A percentile compares a stretch with the other conserved stretches of the same genome.
Evolutionary conservation across 2,113 vertebrate species (phyloP).

Genomic region (Strix aluco): DNA sequence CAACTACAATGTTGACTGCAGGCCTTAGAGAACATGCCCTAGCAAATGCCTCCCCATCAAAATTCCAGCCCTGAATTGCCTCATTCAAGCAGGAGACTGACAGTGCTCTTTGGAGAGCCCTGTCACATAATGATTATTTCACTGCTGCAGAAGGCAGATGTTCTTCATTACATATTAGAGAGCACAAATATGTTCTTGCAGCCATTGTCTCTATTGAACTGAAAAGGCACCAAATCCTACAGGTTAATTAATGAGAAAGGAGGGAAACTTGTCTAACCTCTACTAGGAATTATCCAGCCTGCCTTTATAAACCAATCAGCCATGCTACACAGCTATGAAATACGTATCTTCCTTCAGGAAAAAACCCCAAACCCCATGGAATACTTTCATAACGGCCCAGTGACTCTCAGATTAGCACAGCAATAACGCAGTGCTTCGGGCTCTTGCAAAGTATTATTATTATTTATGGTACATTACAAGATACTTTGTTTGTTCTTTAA

Average conservation of each 20-base stretch:
- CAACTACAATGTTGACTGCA: fast-evolving
- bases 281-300: slow-evolving; percentile 9
- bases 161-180: not conserved
- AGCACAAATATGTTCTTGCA: not conserved
- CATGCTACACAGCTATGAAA: not conserved
- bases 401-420: slow-evolving; percentile 29
- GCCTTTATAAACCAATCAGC: slow-evolving; percentile 44
- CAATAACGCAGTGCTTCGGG: not conserved
- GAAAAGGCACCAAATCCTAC: slow-evolving; percentile 32
- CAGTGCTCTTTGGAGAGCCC: not conserved
- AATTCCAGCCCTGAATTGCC: not conserved
- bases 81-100: not conserved
- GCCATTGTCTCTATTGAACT: not conserved
- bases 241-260: slow-evolving; percentile 46
- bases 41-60: fast-evolving
- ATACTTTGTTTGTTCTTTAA: slow-evolving; percentile 26
- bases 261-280: slow-evolving; percentile 38
- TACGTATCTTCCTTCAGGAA: not conserved
- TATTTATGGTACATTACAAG: slow-evolving; percentile 49
- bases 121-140: not conserved
- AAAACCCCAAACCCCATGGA: not conserved
- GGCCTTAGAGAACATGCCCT: not conserved
- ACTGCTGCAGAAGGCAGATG: slow-evolving; percentile 9
- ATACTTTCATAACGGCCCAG: slow-evolving; percentile 22
- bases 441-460: slow-evolving; percentile 3